Percentiles rank a stretch among this genome's conserved stretches.
Evolutionary conservation across 1,140 invertebrate species (phyloP).

Genomic region (Tetramorium simillimum): DNA sequence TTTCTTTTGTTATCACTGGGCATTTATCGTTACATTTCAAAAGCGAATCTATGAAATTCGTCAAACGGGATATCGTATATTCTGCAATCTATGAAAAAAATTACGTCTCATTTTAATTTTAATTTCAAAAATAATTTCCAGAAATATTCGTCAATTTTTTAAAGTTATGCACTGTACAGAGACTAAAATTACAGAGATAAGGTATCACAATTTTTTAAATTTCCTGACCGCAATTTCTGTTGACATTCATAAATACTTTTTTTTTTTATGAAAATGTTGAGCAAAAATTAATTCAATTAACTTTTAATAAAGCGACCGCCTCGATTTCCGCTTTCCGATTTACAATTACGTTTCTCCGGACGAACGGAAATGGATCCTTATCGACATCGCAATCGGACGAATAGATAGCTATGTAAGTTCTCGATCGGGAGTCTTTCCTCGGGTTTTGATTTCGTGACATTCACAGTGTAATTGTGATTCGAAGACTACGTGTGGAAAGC

Average conservation of each 20-base stretch:
- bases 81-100: neutral
- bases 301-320: neutral
- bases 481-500: slow-evolving; percentile 64
- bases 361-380: neutral
- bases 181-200: neutral
- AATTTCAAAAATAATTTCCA: neutral
- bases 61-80: neutral
- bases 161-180: neutral
- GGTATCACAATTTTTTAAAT: neutral
- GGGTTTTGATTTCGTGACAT: neutral
- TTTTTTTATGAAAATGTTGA: neutral
- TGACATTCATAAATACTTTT: neutral
- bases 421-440: neutral
- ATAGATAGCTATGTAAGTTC: neutral
- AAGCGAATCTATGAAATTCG: neutral
- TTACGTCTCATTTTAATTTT: neutral
- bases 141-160: neutral
- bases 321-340: slow-evolving; percentile 9
- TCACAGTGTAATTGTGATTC: slow-evolving; percentile 62
- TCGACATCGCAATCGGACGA: neutral
- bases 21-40: neutral
- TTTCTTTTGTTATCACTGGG: neutral
- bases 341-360: neutral
- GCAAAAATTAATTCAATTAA: neutral
- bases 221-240: neutral